These are phyloP conservation scores for Pocillopora meandrina DNA, from an alignment of 92 coral and sea anemone genomes.

Conservation along the genomic window DNA sequence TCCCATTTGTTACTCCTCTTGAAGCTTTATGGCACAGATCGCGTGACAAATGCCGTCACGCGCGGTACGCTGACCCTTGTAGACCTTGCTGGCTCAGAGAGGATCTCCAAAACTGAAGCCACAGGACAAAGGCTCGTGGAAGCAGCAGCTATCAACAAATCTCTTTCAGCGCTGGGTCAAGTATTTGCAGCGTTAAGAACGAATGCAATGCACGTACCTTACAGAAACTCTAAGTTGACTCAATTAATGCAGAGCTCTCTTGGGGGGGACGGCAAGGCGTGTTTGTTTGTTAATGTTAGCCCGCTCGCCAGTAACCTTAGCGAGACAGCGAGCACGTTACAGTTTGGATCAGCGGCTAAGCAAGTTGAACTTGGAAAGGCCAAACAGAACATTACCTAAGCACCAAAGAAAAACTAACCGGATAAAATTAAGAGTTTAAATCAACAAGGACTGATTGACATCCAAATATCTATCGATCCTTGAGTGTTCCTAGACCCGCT, in stretches of 20 bases:
- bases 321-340: constrained; percentile 83
- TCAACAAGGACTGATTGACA: background rate
- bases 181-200: constrained; percentile 83
- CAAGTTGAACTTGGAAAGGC: constrained; percentile 93
- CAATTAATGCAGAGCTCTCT: constrained; percentile 83
- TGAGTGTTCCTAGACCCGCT: too few species aligned
- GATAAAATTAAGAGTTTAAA: background rate
- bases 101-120: constrained; percentile 90
- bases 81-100: constrained; percentile 89
- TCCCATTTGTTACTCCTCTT: constrained; percentile 81
- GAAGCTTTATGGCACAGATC: constrained; percentile 71
- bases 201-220: constrained; percentile 90
- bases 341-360: constrained; percentile 85
- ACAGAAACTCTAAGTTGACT: constrained; percentile 88
- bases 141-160: constrained; percentile 93
- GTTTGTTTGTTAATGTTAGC: constrained; percentile 87
- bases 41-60: constrained; percentile 76
- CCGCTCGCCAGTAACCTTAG: constrained; percentile 75
- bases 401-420: constrained; percentile 41
- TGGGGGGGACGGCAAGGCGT: constrained; percentile 93
- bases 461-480: background rate
- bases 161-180: constrained; percentile 87
- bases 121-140: constrained; percentile 92
- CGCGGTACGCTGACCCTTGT: constrained; percentile 87
- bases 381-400: constrained; percentile 67